Conservation (phyloP, 2,888 invertebrate species). For the Lymantria monacha region DNA sequence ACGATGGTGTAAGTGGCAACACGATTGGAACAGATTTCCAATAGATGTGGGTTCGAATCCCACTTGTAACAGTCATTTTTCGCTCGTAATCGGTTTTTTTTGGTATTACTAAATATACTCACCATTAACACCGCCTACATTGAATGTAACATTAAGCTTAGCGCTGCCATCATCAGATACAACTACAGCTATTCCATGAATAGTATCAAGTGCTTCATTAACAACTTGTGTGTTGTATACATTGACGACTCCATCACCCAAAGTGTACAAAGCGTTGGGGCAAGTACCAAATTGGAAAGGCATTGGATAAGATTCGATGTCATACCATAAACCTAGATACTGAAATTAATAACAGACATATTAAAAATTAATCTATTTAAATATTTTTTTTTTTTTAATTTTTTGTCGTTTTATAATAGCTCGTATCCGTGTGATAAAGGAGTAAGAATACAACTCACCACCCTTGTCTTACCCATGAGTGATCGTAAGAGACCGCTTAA, state of each 20-base stretch:
- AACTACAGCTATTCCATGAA: constrained; percentile 45
- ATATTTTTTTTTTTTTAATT: not conserved
- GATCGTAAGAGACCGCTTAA: too few relatives aligned
- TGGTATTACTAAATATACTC: constrained; percentile 14
- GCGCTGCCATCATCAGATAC: constrained; percentile 79
- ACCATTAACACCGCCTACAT: constrained; percentile 59
- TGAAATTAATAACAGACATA: constrained; percentile 28
- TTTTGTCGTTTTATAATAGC: too few relatives aligned
- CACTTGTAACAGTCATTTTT: too few relatives aligned
- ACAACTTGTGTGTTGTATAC: constrained; percentile 52
- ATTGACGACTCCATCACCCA: constrained; percentile 29
- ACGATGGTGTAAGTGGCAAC: too few relatives aligned
- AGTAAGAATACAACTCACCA: too few relatives aligned
- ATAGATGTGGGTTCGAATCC: too few relatives aligned
- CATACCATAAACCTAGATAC: constrained; percentile 57
- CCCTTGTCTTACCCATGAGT: too few relatives aligned
- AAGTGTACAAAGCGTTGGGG: constrained; percentile 47
- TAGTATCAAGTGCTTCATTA: constrained; percentile 45
- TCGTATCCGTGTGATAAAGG: too few relatives aligned
- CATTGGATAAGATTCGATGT: constrained; percentile 50
- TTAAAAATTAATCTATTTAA: not conserved
- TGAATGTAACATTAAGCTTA: constrained; percentile 84
- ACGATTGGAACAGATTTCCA: too few relatives aligned
- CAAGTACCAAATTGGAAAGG: constrained; percentile 55
- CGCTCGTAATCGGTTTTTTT: too few relatives aligned